Base-by-base conservation (phyloP, 2,888 invertebrate species). In the Drosophila histrio region DNA sequence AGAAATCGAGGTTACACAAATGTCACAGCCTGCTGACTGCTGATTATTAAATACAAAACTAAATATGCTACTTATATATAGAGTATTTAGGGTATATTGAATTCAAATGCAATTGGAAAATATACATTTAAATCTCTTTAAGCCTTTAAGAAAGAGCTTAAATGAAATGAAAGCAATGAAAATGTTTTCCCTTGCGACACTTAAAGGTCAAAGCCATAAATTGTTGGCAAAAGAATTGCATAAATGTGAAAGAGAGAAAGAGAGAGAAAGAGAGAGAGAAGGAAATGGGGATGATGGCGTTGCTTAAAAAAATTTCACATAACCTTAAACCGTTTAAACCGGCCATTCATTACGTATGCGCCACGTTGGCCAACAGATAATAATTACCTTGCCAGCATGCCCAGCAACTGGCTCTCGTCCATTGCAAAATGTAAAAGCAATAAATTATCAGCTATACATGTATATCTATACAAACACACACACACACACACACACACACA, bases 271-370 rank as follows among this genome's bases (percentile, higher is more conserved):
- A 38, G n/a, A 17, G 15, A 22, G 9, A 39, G 2, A 17, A 11
- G 15, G 9, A 39, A 2, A 24, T 22, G 34, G 15, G 22, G 32
- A 22, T 54, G 47, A 28, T 46, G 47, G 43, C 9, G 30, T 17
- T 63, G 58, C 64, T 58, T 19, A 24, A 63, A 72, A 62, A 60
- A 72, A 64, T 72, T 63, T 76, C 61, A 64, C 63, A 72, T 60
- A 64, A 61, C 61, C 79, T 77, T 84, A 73, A 80, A 73, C 66
- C 73, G 58, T 72, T 82, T 65, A 79, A 72, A 49, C 71, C 58
- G 39, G 41, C 39, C 75, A 81, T 81, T 87, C 69, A 67, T 81
- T 72, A 81, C 85, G 75, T 78, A 87, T 84, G 71, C 85, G 82
- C 62, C 63, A 50, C 62, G 79, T 54, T 72, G 72, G 65, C 72